These are phyloP conservation scores for Nomada goodeniana DNA, from an alignment of 2,888 invertebrate genomes.

Conservation along the genomic window DNA sequence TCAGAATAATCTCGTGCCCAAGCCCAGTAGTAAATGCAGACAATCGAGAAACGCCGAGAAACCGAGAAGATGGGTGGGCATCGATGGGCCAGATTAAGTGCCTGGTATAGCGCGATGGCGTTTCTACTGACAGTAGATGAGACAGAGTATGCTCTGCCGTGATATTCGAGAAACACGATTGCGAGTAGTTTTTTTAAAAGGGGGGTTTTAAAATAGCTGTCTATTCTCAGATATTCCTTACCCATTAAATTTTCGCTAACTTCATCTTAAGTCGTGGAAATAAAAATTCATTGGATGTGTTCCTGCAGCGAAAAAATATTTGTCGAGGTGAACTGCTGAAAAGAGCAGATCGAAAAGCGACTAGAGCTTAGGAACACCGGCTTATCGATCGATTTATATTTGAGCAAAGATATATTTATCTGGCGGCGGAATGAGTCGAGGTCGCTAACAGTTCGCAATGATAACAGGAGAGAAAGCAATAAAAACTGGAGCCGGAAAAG, in stretches of 20 bases:
- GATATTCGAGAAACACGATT: neutral
- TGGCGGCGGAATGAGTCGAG: conserved; percentile 1
- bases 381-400: conserved; percentile 31
- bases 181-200: neutral
- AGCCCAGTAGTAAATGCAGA: conserved; percentile 2
- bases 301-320: conserved; percentile 42
- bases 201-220: too few species aligned
- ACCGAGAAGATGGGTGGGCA: neutral
- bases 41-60: neutral
- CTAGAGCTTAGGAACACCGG: neutral
- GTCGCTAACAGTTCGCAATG: conserved; percentile 15
- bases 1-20: neutral
- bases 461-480: conserved; percentile 6
- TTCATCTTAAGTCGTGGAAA: too few species aligned
- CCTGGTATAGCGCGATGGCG: conserved; percentile 15
- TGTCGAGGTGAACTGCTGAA: conserved; percentile 27
- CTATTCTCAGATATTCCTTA: too few species aligned
- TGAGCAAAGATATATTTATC: conserved; percentile 61
- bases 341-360: conserved; percentile 14
- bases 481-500: conserved; percentile 16
- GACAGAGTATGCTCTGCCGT: conserved; percentile 8
- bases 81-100: neutral
- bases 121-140: conserved; percentile 39
- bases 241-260: too few species aligned
- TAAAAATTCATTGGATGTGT: conserved; percentile 55